Base-by-base conservation (phyloP, 2,797 vertebrate species). In the Micrastur ruficollis region DNA sequence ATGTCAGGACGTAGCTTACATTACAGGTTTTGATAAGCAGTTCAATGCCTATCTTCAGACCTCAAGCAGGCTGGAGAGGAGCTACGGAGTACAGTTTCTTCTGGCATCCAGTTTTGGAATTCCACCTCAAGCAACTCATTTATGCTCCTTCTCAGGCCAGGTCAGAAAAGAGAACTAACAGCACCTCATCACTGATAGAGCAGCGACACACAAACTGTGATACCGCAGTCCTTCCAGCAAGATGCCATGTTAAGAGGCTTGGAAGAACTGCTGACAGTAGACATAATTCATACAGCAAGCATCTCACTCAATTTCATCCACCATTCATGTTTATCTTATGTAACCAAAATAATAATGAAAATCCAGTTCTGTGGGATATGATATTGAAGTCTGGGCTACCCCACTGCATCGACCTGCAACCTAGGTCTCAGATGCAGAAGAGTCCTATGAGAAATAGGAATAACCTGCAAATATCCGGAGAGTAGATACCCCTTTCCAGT, bases 161-260 rank as follows among this genome's bases (percentile, higher is more conserved):
- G 81, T 72, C 65, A 76, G 59, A 72, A 63, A 68, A 21, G 32
- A 91, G 26, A 87, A 80, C 59, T 17, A 78, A 62, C 9, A 78
- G 36, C 62, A 67, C 19, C 32, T 58, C 47, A 36, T 23, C 32
- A 61, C 56, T 7, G 14, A 79, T 2, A 36, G 11, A 40, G n/a
- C 29, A 49, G 36, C 3, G 3, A 34, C 44, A 73, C 55, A 42
- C 0, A 1, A 93, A 67, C 49, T 1, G 0, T 4, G 22, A 49
- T 17, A 80, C 12, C 10, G 27, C 68, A 67, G 18, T 47, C 36
- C 44, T 58, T 14, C 36, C 73, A 66, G 46, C 31, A 68, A 76
- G 26, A 80, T 31, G 38, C 46, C 67, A 31, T 0, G 1, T 46
- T 21, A 34, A 58, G 10, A 81, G 7, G n/a, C 80, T 84, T 42